phyloP scores from a whole-genome alignment of 2,113 vertebrate genomes.

The Cyrtonyx montezumae region DNA sequence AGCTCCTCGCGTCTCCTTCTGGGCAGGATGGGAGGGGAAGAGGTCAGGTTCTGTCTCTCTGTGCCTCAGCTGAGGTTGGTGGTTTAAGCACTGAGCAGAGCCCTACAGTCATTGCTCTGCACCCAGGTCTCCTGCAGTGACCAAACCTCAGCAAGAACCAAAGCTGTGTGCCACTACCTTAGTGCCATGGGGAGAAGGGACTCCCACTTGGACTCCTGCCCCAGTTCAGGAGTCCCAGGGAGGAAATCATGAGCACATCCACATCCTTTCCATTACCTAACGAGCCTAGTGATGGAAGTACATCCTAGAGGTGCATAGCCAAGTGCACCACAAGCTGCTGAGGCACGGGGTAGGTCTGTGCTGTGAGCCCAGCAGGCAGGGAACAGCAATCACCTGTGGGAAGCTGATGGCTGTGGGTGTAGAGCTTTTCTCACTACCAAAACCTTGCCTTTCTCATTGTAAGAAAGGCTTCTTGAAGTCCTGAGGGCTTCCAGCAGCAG shows the following conservation, averaged over 20 bases:
- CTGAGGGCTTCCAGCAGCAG: neutral
- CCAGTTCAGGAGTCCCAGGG: no score
- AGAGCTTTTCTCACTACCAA: no score
- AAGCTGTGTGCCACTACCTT: neutral
- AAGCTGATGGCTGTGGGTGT: neutral
- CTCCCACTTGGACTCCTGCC: no score
- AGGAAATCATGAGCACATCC: neutral
- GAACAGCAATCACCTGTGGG: neutral
- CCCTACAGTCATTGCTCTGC: fast-evolving
- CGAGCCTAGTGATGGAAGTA: neutral
- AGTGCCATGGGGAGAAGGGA: fast-evolving
- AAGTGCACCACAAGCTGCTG: neutral
- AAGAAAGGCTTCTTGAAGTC: fast-evolving
- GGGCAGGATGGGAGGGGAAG: neutral
- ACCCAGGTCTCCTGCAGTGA: neutral
- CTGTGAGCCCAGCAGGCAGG: neutral
- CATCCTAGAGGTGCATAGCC: neutral
- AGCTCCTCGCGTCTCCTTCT: neutral
- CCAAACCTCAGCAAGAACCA: fast-evolving
- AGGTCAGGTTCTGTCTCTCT: neutral
- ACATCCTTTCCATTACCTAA: neutral
- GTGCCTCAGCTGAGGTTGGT: neutral
- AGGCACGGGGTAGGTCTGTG: neutral
- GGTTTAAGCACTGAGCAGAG: neutral
- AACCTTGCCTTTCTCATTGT: no score